Conservation (phyloP, 64 coral and sea anemone genomes). For the Acropora tenuis region DNA sequence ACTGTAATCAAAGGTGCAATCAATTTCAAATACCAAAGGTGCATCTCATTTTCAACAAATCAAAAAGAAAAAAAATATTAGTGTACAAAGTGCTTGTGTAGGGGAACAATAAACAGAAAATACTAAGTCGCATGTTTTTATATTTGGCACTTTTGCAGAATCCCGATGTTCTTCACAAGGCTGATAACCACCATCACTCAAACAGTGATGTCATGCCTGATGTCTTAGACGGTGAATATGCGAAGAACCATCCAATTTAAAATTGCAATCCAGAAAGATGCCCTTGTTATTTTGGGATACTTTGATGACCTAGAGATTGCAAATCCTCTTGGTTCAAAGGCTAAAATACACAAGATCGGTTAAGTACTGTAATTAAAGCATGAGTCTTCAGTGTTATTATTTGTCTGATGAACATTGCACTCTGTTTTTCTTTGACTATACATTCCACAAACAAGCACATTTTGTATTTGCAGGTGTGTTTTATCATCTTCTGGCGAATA, state of each 20-base stretch:
- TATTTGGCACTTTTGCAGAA: constrained; percentile 29
- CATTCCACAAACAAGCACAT: constrained; percentile 13
- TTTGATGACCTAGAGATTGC: constrained; percentile 49
- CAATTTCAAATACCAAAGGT: background rate
- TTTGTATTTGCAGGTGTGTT: constrained; percentile 24
- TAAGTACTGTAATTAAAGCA: background rate
- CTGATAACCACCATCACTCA: constrained; percentile 28
- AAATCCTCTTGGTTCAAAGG: constrained; percentile 59
- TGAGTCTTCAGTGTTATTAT: constrained; percentile 6
- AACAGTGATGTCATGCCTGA: constrained; percentile 45
- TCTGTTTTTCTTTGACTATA: background rate
- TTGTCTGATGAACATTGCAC: background rate
- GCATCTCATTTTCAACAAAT: too few species aligned
- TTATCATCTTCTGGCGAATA: constrained; percentile 24
- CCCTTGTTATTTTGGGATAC: constrained; percentile 18
- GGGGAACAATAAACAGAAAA: background rate
- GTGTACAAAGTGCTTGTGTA: background rate
- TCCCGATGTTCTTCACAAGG: constrained; percentile 31
- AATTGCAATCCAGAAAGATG: constrained; percentile 6
- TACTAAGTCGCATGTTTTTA: constrained; percentile 1
- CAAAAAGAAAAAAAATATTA: background rate
- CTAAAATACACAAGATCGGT: constrained; percentile 53
- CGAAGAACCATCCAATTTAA: constrained; percentile 39
- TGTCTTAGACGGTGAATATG: constrained; percentile 36
- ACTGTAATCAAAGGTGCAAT: background rate